phyloP scores from a whole-genome alignment of 1,140 invertebrate genomes.

The Lasaia peninsularis region DNA sequence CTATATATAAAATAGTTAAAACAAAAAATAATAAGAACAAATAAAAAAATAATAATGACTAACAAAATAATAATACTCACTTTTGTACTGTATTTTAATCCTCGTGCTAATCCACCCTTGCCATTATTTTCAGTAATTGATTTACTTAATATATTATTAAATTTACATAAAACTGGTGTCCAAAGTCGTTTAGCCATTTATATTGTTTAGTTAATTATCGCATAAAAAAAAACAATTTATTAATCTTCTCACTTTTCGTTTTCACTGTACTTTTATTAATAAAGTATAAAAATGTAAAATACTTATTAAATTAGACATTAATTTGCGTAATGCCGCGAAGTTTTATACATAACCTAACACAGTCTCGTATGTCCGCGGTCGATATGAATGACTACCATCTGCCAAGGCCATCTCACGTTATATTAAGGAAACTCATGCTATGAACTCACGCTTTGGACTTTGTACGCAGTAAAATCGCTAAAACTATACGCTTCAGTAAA shows the following conservation, averaged over 20 bases:
- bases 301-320: neutral
- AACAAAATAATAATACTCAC: neutral
- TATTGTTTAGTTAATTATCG: neutral
- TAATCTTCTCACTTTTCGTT: neutral
- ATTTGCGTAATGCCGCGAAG: neutral
- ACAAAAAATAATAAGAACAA: neutral
- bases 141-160: neutral
- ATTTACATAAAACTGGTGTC: neutral
- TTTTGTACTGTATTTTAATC: slow-evolving; percentile 4
- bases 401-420: neutral
- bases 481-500: no score
- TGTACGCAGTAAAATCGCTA: neutral
- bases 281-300: neutral
- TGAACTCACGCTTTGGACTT: slow-evolving; percentile 4
- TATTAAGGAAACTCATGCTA: neutral
- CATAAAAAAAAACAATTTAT: neutral
- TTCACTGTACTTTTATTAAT: neutral
- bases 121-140: neutral
- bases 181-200: neutral
- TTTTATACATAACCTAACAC: neutral
- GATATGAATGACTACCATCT: neutral
- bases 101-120: neutral
- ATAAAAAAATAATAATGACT: no score
- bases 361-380: neutral
- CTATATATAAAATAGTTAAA: neutral